Conservation (phyloP, 2,113 vertebrate genomes). For the Lipophrys pholis region DNA sequence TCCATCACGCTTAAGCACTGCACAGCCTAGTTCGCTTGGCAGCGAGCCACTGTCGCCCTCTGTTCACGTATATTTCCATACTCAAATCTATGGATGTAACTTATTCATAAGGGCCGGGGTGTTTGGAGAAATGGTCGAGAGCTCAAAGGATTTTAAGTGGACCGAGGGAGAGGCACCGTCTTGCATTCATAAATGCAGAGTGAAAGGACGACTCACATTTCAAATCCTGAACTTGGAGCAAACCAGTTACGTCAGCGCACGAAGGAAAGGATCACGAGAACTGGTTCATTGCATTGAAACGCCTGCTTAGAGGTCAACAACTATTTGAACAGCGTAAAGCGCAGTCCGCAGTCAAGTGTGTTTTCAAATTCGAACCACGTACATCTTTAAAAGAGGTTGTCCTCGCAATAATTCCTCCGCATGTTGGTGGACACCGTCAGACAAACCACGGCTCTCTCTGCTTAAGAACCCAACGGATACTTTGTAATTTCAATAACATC, state of each 20-base stretch:
- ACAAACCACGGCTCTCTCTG: too few species aligned
- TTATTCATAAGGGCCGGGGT: constrained; percentile 45
- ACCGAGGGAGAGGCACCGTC: constrained; percentile 7
- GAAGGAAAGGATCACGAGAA: background rate
- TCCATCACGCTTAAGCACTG: constrained; percentile 74
- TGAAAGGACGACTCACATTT: background rate
- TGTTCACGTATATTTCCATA: constrained; percentile 62
- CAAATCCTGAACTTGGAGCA: background rate
- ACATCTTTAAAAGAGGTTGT: too few species aligned
- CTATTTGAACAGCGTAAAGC: too few species aligned
- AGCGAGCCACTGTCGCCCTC: constrained; percentile 55
- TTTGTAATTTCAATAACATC: too few species aligned
- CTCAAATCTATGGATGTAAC: constrained; percentile 60
- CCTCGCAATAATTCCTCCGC: too few species aligned
- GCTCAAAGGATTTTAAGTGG: constrained; percentile 23
- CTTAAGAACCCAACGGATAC: too few species aligned
- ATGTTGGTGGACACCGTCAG: too few species aligned
- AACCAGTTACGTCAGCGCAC: background rate
- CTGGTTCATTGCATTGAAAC: too few species aligned
- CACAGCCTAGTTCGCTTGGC: constrained; percentile 71
- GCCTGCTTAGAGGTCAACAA: too few species aligned
- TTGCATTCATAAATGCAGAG: constrained; percentile 11
- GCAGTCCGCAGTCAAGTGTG: too few species aligned
- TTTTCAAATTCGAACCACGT: too few species aligned
- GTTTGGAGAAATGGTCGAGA: constrained; percentile 33